These are phyloP conservation scores for Melanocharis versteri DNA, from an alignment of 2,113 vertebrate genomes.

Conservation along the genomic window DNA sequence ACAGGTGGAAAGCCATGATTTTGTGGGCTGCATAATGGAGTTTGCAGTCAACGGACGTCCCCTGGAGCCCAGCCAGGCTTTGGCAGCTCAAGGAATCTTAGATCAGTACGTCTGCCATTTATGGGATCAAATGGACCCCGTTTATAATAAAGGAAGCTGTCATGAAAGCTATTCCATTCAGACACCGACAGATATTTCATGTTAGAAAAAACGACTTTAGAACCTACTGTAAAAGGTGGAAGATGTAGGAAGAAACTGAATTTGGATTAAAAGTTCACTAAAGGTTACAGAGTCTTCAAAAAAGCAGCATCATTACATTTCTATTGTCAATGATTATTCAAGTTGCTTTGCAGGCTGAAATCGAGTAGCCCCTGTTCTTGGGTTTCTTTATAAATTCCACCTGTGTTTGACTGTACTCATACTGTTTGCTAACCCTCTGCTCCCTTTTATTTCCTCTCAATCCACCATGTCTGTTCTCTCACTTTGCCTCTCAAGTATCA, in stretches of 20 bases:
- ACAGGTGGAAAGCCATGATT: slow-evolving; percentile 93
- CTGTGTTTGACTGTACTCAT: background rate
- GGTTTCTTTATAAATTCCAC: slow-evolving; percentile 1
- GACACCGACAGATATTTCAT: background rate
- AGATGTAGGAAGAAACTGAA: background rate
- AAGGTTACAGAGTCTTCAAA: background rate
- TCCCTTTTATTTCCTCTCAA: slow-evolving; percentile 12
- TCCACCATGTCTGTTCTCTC: slow-evolving; percentile 12
- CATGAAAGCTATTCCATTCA: background rate
- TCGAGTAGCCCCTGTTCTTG: background rate
- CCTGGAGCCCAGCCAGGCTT: slow-evolving; percentile 91
- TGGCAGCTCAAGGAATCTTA: slow-evolving; percentile 88
- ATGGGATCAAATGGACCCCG: background rate
- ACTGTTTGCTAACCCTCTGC: background rate
- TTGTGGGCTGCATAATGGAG: slow-evolving; percentile 98
- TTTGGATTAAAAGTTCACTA: background rate
- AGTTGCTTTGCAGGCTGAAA: background rate
- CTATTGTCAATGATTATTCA: background rate
- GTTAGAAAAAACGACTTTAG: background rate
- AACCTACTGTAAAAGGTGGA: background rate
- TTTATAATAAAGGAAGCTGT: background rate
- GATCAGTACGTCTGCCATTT: slow-evolving; percentile 82
- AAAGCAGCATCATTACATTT: background rate
- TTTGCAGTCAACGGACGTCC: slow-evolving; percentile 97
- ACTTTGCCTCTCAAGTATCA: slow-evolving; percentile 30